Percentiles rank a stretch among this genome's conserved stretches.
Conservation (phyloP, 2,888 invertebrate genomes). For the Drosophila incognita region DNA sequence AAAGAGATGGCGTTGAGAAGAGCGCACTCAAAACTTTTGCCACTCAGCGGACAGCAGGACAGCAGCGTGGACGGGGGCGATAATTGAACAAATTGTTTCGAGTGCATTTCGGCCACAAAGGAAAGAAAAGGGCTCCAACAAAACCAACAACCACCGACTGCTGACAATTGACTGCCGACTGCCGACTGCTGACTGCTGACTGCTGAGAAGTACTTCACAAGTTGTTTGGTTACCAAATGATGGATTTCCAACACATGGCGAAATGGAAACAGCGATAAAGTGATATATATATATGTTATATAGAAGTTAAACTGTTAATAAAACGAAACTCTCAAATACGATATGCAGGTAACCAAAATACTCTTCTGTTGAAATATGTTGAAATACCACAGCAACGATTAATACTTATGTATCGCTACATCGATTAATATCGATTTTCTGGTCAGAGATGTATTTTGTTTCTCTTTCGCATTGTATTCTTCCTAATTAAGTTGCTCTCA, state of each 20-base stretch:
- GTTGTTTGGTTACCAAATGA: constrained; percentile 40
- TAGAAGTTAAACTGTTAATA: neutral
- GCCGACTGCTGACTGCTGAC: constrained; percentile 6
- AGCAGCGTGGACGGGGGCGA: constrained; percentile 43
- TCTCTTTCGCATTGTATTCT: too few species aligned
- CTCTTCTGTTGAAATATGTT: neutral
- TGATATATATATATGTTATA: neutral
- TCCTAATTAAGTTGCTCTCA: too few species aligned
- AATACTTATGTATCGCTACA: too few species aligned
- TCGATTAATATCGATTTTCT: too few species aligned
- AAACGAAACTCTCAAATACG: neutral
- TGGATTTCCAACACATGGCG: constrained; percentile 23
- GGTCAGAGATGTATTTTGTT: too few species aligned
- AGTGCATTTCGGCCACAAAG: constrained; percentile 66
- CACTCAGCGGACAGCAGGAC: constrained; percentile 45
- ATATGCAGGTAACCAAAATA: neutral
- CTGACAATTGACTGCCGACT: constrained; percentile 10
- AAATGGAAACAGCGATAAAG: constrained; percentile 3
- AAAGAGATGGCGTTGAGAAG: constrained; percentile 29
- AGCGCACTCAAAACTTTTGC: constrained; percentile 68
- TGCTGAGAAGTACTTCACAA: constrained; percentile 46
- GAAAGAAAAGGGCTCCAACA: constrained; percentile 33
- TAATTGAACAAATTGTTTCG: constrained; percentile 81
- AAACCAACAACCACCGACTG: constrained; percentile 22
- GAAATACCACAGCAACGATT: too few species aligned